Base-by-base conservation (phyloP, 2,888 invertebrate genomes). In the Sthenelais limicola region DNA sequence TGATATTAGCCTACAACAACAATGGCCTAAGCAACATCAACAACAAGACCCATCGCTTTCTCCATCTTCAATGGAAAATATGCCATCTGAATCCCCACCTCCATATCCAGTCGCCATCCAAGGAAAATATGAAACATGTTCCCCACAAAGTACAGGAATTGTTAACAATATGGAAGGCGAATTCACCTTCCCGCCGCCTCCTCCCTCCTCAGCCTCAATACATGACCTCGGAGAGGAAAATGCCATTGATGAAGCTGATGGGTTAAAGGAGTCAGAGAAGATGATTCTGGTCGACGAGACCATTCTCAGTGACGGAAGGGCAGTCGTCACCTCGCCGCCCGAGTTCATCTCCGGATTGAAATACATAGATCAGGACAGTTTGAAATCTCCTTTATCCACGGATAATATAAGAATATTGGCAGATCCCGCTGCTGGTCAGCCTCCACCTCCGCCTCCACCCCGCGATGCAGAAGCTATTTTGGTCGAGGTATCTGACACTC, bases 301-400 rank as follows among this genome's bases (percentile, higher is more conserved):
- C 18, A 33, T 35, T 51, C 49, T 26, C 47, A n/a, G n/a, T n/a
- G n/a, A n/a, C n/a, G n/a, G n/a, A n/a, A n/a, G n/a, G n/a, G n/a
- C n/a, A n/a, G 51, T 51, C 68, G 21, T 48, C 28, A 21, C 30
- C 49, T 26, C 21, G n/a, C 70, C 70, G 3, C 54, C 62, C 15
- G 84, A 83, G 38, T 74, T 80, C n/a, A 69, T 82, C 5, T 76
- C 80, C 68, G 85, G 84, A 21, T 76, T 83, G 48, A 78, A 78
- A 48, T 86, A 84, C 76, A 86, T 86, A 51, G 86, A 86, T 74
- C 84, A 85, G 72, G 84, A 85, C 30, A 85, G 85, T 74, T 76
- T 86, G 38, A 80, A 83, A 72, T 82, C 83, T 12, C 62, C 82
- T 5, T 78, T 81, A 18, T 82, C 79, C 24, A 51, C 80, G 5